Evolutionary conservation across 2,888 invertebrate species (phyloP), one percentile per base, ranked within the genome.

Genomic region (Cylindroiulus punctatus): DNA sequence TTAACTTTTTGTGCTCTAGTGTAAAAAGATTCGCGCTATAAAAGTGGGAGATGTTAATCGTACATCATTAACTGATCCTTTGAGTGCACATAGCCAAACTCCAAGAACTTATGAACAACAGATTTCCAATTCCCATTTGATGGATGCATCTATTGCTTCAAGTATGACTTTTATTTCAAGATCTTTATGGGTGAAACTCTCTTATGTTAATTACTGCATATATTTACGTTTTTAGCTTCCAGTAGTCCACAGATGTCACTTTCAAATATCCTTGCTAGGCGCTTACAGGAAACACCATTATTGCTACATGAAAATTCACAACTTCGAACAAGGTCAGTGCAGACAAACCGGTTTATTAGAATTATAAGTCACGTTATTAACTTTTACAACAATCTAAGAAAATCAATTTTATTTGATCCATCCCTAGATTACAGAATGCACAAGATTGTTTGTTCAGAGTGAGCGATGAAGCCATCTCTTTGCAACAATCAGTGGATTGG

Each of bases 291-390:
- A 17, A 86, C 86, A 14, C 86, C 86, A 17, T 84, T 83, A 22
- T 44, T 86, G 19, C n/a, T 76, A 17, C n/a, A 86, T 30, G 86
- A 86, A 84, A 86, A 84, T 26, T 1, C 81, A n/a, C 84, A 36
- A 36, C 83, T 86, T 36, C 84, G 36, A 10, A 65, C 44, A 26
- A 84, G 44, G 86, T 86, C 85, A 83, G 81, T 81, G 30, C 2
- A 17, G 22, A 76, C 7, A 1, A 76, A 8, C 8, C 1, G 30
- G 8, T 30, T 76, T n/a, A 76, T 12, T 76, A 8, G 14, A 26
- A 30, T 12, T 4, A 76, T 76, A 12, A 1, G 1, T 17, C 30
- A 19, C 19, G 22, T 36, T 36, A 36, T 36, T 36, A 36, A 36
- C 36, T 4, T 36, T 36, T 36, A 36, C 36, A 36, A 7, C 36